Percentiles rank a stretch among this genome's conserved stretches.
phyloP scores from a whole-genome alignment of 2,113 vertebrate genomes.

The Neodon shergylaensis region DNA sequence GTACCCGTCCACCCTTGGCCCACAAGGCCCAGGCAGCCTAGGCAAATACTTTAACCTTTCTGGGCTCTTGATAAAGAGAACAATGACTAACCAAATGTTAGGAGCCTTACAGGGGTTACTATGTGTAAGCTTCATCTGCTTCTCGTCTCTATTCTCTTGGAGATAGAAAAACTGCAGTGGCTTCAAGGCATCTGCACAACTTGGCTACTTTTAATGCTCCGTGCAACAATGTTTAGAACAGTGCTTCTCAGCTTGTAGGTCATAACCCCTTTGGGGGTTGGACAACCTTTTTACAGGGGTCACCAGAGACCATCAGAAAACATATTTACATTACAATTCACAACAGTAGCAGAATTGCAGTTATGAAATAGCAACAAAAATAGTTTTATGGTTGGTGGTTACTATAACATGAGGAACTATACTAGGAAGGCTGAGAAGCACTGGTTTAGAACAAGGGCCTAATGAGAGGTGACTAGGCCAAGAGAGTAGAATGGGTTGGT shows the following conservation, averaged over 20 bases:
- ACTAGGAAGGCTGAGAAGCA: not conserved
- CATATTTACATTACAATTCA: not conserved
- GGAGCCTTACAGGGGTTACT: not conserved
- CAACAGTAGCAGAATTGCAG: not conserved
- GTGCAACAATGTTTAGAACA: not conserved
- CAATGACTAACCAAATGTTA: not conserved
- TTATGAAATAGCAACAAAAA: not conserved
- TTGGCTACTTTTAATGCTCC: not conserved
- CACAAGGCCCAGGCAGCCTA: not conserved
- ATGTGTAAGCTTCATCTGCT: not conserved
- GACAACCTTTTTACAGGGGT: not conserved
- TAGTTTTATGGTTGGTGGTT: not conserved
- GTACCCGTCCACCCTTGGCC: not conserved
- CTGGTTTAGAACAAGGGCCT: not conserved
- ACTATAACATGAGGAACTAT: not conserved
- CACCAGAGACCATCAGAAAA: not conserved
- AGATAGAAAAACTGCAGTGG: not conserved
- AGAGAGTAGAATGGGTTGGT: not conserved
- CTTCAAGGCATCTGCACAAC: not conserved
- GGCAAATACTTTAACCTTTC: not conserved
- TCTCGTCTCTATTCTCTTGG: not conserved
- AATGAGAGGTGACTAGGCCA: not conserved
- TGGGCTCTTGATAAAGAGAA: not conserved
- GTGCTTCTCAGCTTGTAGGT: not conserved
- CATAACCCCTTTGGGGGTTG: too few relatives aligned